These are phyloP conservation scores for Brachyrhaphis roseni DNA, from an alignment of 2,797 vertebrate genomes.

Conservation along the genomic window DNA sequence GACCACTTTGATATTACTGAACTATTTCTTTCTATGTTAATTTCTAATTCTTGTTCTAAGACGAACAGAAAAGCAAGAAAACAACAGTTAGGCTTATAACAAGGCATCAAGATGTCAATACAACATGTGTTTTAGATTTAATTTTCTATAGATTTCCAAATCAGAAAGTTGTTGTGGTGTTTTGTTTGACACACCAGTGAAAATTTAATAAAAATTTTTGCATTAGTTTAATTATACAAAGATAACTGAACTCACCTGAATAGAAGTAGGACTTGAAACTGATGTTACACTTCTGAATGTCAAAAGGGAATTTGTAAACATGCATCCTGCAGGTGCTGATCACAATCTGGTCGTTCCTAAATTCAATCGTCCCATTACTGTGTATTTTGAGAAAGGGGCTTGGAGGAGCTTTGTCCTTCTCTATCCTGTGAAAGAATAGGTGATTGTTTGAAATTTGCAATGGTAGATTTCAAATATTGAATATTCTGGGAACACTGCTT, in stretches of 20 bases:
- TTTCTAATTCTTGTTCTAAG: slow-evolving; percentile 7
- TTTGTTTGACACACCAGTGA: neutral
- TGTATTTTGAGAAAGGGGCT: slow-evolving; percentile 43
- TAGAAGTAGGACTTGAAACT: slow-evolving; percentile 56
- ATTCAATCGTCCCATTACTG: neutral
- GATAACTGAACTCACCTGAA: slow-evolving; percentile 33
- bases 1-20: neutral
- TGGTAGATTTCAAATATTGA: neutral
- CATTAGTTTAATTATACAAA: neutral
- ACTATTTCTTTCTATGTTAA: accelerated
- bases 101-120: neutral
- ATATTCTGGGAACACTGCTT: too few species aligned
- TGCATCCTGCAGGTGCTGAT: slow-evolving; percentile 65
- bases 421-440: slow-evolving; percentile 44
- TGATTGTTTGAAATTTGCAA: neutral
- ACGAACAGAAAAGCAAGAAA: neutral
- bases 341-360: slow-evolving; percentile 48
- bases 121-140: neutral
- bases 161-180: neutral
- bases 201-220: neutral
- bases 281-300: slow-evolving; percentile 67
- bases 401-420: slow-evolving; percentile 47
- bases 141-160: neutral
- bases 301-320: slow-evolving; percentile 68
- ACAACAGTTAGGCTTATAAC: neutral